These are phyloP conservation scores for Paracyprichromis sp. DNA, from an alignment of 2,113 vertebrate species.

Conservation along the genomic window DNA sequence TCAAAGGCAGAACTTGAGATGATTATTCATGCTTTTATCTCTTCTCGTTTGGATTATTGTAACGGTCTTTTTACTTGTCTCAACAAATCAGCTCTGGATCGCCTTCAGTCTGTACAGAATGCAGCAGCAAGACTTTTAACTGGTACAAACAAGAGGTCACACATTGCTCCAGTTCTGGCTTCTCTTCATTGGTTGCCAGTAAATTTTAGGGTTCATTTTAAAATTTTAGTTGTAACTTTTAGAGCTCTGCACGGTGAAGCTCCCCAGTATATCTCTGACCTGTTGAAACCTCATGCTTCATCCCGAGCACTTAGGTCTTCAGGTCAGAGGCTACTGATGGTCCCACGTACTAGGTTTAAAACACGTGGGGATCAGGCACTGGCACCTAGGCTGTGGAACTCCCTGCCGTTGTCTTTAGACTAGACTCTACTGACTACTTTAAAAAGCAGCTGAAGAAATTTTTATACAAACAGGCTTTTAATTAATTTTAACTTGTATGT, in stretches of 20 bases:
- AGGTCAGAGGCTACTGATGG: neutral
- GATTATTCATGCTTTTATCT: too few species aligned
- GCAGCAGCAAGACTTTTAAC: neutral
- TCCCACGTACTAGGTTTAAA: neutral
- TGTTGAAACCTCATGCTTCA: neutral
- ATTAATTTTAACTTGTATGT: neutral
- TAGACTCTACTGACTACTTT: neutral
- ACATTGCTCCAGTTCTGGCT: accelerated
- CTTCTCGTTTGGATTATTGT: accelerated
- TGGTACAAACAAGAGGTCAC: neutral
- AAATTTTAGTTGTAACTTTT: neutral
- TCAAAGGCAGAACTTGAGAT: too few species aligned
- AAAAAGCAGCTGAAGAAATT: neutral
- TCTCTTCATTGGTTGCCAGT: accelerated
- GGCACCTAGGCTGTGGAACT: too few species aligned
- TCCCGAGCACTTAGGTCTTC: accelerated
- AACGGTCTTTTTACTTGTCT: accelerated
- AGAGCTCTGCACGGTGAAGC: neutral
- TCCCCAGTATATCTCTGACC: neutral
- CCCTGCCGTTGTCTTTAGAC: too few species aligned
- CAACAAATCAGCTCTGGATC: neutral
- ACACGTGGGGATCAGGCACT: neutral
- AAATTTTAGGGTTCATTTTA: neutral
- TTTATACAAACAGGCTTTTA: neutral
- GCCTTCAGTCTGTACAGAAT: neutral